Evolutionary conservation across 2,113 vertebrate species (phyloP).

Genomic region (Nerophis lumbriciformis): DNA sequence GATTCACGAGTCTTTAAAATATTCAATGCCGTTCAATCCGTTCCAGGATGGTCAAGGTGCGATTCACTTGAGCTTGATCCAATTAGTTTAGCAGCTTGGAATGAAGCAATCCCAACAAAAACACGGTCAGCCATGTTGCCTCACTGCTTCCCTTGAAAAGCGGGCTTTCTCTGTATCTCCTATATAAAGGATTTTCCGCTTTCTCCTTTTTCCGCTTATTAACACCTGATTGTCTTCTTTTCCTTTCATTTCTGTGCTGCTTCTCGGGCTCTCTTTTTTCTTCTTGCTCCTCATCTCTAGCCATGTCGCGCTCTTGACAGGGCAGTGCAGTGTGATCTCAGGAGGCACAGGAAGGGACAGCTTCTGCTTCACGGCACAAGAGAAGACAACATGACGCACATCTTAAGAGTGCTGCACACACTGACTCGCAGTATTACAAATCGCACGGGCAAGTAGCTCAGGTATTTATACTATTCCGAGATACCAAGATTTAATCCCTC

Average conservation of each 20-base stretch:
- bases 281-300: slow-evolving; percentile 19
- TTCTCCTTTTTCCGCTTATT: slow-evolving; percentile 8
- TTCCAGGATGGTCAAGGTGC: slow-evolving; percentile 27
- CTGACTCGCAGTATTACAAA: slow-evolving; percentile 36
- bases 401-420: slow-evolving; percentile 34
- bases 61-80: slow-evolving; percentile 48
- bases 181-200: slow-evolving; percentile 11
- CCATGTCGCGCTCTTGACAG: slow-evolving; percentile 19
- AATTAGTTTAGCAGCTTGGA: slow-evolving; percentile 58
- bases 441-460: slow-evolving; percentile 34
- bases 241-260: slow-evolving; percentile 25
- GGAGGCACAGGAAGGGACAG: slow-evolving; percentile 36
- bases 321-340: slow-evolving; percentile 46
- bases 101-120: slow-evolving; percentile 46
- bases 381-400: slow-evolving; percentile 41
- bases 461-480: slow-evolving; percentile 26
- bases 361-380: slow-evolving; percentile 57
- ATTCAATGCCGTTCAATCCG: slow-evolving; percentile 11
- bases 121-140: slow-evolving; percentile 36
- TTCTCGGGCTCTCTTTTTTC: slow-evolving; percentile 28
- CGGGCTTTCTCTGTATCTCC: slow-evolving; percentile 22
- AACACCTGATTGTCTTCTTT: slow-evolving; percentile 25
- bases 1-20: slow-evolving; percentile 8
- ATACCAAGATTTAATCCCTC: slow-evolving; percentile 19
- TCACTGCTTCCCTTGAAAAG: slow-evolving; percentile 1